Evolutionary conservation across 2,888 invertebrate species (phyloP).

Genomic region (Enchytraeus crypticus): DNA sequence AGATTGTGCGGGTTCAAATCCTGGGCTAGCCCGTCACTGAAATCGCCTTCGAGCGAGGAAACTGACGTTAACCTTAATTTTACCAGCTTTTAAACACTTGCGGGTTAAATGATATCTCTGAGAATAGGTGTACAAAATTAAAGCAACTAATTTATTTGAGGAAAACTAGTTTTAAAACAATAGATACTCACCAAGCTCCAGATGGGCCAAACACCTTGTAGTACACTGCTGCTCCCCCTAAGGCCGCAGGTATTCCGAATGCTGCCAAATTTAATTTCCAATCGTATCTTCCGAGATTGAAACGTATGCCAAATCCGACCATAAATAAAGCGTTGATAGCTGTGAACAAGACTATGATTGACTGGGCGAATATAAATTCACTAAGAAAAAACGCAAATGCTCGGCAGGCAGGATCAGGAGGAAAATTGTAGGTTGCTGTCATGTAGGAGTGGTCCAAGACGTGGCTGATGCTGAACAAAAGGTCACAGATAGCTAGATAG

Average conservation of each 20-base stretch:
- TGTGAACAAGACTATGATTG: conserved; percentile 14
- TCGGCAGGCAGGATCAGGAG: conserved; percentile 12
- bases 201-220: neutral
- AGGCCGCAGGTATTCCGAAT: conserved; percentile 1
- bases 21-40: too few species aligned
- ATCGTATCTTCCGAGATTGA: conserved; percentile 11
- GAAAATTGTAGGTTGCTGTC: conserved; percentile 5
- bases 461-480: conserved; percentile 9
- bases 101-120: too few species aligned
- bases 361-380: conserved; percentile 18
- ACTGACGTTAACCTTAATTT: too few species aligned
- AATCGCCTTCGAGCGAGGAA: too few species aligned
- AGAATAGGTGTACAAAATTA: too few species aligned
- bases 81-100: too few species aligned
- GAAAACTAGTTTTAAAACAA: too few species aligned
- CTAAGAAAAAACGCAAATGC: conserved; percentile 15
- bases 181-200: neutral
- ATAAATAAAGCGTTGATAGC: conserved; percentile 19
- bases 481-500: conserved; percentile 13
- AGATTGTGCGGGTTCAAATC: too few species aligned
- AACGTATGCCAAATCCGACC: conserved; percentile 13
- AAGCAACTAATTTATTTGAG: too few species aligned
- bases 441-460: conserved; percentile 20
- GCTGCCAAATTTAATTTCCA: conserved; percentile 6
- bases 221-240: neutral